Evolutionary conservation across 2,797 vertebrate species (phyloP), one percentile per base, ranked within the genome.

Genomic region (Manis javanica): DNA sequence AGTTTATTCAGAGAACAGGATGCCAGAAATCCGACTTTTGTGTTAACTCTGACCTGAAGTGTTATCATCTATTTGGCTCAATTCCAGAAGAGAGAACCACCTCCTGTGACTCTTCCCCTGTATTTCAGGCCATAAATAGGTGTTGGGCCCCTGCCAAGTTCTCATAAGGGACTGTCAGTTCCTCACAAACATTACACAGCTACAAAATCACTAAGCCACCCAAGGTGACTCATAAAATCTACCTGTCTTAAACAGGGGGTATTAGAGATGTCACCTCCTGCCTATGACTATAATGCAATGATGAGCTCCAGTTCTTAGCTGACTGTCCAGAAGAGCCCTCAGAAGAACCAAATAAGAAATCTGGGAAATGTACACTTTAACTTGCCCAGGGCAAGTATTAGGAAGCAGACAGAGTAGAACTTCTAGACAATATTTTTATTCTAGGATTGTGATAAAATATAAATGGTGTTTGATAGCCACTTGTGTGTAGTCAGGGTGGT

Each of bases 21-120:
- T 59, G 21, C 78, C 89, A 53, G 72, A 69, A 92, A 87, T 34
- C 34, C 42, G 63, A 71, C 82, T 69, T 63, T 46, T 7, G 34
- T 39, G 77, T 96, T 92, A 96, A 97, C 95, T 96, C 94, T 97
- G 97, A 91, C 95, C 94, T 81, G 37, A 37, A 90, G 46, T 3
- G 71, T 87, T 93, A 91, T 42, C 51, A 26, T 94, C 92, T 74
- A 21, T 31, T 37, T 95, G 87, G 95, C 34, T 88, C 88, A 96
- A 15, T 72, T 82, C 92, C 91, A 88, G 77, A 69, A 71, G 57
- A 85, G 82, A 64, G 15, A 78, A 84, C 51, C 11, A 68, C 21
- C 88, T 88, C 66, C 74, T 26, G 51, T 87, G 90, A 90, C 29
- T 68, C 72, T 81, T 79, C 79, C 34, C n/a, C 21, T 6, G 21